A percentile compares a stretch with the other conserved stretches of the same genome.
These are phyloP conservation scores for Procapra przewalskii DNA, from an alignment of 2,113 vertebrate genomes.

Conservation along the genomic window DNA sequence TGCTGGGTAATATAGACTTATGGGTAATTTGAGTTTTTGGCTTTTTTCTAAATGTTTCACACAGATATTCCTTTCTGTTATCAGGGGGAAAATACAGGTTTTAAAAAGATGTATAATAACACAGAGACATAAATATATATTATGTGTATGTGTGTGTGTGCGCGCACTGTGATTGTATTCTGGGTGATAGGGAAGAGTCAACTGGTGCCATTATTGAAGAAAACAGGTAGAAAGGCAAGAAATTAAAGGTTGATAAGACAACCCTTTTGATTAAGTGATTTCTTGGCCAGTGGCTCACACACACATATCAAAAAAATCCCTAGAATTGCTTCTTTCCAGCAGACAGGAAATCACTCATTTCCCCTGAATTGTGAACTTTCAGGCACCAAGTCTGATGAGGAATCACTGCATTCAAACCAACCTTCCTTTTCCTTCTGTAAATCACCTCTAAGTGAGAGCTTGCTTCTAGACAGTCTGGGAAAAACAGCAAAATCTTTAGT, in stretches of 20 bases:
- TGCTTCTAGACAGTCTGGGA: background rate
- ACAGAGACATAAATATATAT: background rate
- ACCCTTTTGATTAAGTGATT: background rate
- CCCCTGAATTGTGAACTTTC: conserved; percentile 1
- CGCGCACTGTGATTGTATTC: background rate
- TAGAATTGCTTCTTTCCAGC: conserved; percentile 14
- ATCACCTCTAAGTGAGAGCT: background rate
- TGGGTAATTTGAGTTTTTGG: background rate
- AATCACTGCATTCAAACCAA: background rate
- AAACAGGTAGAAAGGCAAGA: background rate
- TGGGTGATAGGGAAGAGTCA: background rate
- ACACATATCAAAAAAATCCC: background rate
- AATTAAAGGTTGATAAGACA: background rate
- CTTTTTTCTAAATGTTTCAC: background rate
- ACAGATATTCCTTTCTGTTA: background rate
- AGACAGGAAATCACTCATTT: conserved; percentile 29
- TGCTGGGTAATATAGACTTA: background rate
- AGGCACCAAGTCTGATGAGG: background rate
- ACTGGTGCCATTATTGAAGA: background rate
- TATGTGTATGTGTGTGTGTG: background rate
- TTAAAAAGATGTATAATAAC: background rate
- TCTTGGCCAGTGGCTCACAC: background rate
- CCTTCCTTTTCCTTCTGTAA: background rate
- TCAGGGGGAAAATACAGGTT: background rate
- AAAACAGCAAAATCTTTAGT: background rate